Conservation (phyloP, 2,888 invertebrate species). For the Drosophila atroscutellata region DNA sequence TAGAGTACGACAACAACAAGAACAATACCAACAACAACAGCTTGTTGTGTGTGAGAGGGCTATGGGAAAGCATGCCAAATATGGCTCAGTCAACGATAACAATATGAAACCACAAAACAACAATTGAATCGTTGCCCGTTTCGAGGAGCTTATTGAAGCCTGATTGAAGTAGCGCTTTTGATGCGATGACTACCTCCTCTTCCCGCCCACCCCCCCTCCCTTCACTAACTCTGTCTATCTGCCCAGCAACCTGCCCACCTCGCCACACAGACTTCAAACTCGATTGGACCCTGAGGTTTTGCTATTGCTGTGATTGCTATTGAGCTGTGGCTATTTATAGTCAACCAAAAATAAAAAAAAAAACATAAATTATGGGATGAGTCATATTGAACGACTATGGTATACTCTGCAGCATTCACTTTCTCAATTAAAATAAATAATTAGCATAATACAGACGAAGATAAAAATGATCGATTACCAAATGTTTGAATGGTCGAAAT, state of each 20-base stretch:
- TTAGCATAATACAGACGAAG: background rate
- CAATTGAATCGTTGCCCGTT: constrained; percentile 41
- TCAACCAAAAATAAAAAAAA: constrained; percentile 1
- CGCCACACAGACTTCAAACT: constrained; percentile 23
- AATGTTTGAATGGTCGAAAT: background rate
- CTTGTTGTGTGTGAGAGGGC: constrained; percentile 23
- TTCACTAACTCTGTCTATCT: background rate
- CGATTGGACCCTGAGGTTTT: constrained; percentile 31
- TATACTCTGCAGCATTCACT: background rate
- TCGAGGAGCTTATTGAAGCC: constrained; percentile 40
- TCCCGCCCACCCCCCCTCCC: background rate
- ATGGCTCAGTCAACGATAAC: constrained; percentile 33
- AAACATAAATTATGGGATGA: background rate
- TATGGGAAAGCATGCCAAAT: constrained; percentile 53
- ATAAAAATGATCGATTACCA: background rate
- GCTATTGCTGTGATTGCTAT: constrained; percentile 55
- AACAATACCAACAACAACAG: background rate
- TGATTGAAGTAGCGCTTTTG: constrained; percentile 42
- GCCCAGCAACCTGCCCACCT: background rate
- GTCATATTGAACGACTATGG: background rate
- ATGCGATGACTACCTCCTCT: background rate
- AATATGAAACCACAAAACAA: constrained; percentile 45
- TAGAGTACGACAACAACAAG: background rate
- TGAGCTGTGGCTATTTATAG: constrained; percentile 53
- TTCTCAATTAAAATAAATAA: background rate